Conservation (phyloP, 2,797 vertebrate genomes). For the Scomberomorus guttatus region DNA sequence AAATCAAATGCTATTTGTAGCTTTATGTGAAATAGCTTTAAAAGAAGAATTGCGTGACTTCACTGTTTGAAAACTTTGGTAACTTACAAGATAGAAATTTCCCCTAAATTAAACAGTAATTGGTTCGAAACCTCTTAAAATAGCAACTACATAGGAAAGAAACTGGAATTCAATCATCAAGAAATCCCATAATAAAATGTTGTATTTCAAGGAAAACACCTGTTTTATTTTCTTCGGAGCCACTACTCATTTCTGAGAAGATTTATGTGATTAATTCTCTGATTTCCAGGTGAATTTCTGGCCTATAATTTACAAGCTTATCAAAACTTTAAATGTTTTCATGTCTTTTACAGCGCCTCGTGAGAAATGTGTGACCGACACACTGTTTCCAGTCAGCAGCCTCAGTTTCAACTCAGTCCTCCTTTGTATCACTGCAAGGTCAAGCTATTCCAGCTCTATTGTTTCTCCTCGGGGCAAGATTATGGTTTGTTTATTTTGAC, state of each 20-base stretch:
- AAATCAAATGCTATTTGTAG: neutral
- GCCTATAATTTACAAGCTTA: neutral
- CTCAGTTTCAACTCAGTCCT: slow-evolving; percentile 2
- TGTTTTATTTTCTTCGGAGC: neutral
- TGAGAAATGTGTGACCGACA: neutral
- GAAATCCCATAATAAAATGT: neutral
- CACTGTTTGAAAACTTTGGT: neutral
- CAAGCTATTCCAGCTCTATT: slow-evolving; percentile 30
- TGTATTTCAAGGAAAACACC: neutral
- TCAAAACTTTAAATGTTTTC: neutral
- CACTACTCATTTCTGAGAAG: neutral
- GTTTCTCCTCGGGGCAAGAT: slow-evolving; percentile 48
- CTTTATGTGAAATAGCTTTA: neutral
- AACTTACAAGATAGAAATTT: neutral
- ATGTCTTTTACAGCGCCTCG: neutral
- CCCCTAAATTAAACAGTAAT: neutral
- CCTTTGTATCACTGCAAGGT: slow-evolving; percentile 41
- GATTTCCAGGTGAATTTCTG: neutral
- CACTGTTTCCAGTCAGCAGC: neutral
- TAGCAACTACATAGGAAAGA: neutral
- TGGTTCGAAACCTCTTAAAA: neutral
- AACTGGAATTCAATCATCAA: neutral
- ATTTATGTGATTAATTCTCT: neutral
- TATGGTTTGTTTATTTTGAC: slow-evolving; percentile 52
- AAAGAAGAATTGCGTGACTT: neutral